Base-by-base conservation (phyloP, 2,113 vertebrate genomes). In the Taurulus bubalis region DNA sequence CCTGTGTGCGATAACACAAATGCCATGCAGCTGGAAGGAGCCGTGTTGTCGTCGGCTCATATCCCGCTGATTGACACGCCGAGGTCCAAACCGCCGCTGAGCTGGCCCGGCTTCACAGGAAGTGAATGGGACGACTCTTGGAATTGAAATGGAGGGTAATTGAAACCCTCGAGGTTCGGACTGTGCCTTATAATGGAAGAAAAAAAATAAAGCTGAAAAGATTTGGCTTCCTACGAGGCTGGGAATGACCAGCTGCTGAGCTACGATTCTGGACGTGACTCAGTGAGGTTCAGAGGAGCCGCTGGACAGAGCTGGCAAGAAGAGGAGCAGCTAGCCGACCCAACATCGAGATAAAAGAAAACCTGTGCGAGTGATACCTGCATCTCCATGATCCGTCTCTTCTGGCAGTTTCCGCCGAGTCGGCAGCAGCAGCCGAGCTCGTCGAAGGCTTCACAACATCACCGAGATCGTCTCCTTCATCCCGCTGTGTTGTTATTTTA, bases 161-260 rank as follows among this genome's bases (percentile, higher is more conserved):
- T 32, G 51, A 72, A 77, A 76, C 65, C 30, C 49, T 60, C 77
- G 68, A 80, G 71, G 77, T 65, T 14, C 6, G 28, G 20, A 69
- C 59, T 63, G 55, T 40, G 4, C 32, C 26, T 32, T 36, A 63
- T 34, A 65, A 83, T 51, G 64, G 28, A 55, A n/a, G 30, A 14
- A 45, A 15, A 5, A 11, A 24, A 34, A 40, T 18, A 42, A 65
- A 51, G 20, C 70, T 74, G n/a, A 69, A 56, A 72, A 42, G 45
- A 28, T 20, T 15, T 45, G 6, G 26, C 45, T 2, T 6, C 53
- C 24, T n/a, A n/a, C 36, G 24, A 38, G 7, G 30, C 38, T 49
- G n/a, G 28, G 63, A 65, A 71, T 55, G 63, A 74, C 58, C 47
- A 69, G 36, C 62, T 32, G 49, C 20, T 60, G 38, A 28, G 34